These are phyloP conservation scores for Eulithis prunata DNA, from an alignment of 2,888 invertebrate species.

Conservation along the genomic window DNA sequence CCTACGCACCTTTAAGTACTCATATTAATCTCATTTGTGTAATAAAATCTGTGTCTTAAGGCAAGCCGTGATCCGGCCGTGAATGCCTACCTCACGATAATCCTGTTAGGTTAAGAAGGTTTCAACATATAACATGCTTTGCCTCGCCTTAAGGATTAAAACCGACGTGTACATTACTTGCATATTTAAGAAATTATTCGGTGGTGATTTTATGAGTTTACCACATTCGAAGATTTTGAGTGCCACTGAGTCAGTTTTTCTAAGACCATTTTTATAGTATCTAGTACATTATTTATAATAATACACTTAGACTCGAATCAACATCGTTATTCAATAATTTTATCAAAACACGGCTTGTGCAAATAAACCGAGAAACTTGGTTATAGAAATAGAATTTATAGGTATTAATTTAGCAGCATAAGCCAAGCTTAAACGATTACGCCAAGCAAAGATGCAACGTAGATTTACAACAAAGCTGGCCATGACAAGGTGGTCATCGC, in stretches of 20 bases:
- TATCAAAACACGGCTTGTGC: constrained; percentile 14
- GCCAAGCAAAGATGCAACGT: constrained; percentile 79
- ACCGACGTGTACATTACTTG: constrained; percentile 74
- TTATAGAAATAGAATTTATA: constrained; percentile 60
- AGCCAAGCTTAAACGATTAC: constrained; percentile 77
- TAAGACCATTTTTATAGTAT: too few relatives aligned
- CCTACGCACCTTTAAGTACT: constrained; percentile 58
- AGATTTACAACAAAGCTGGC: constrained; percentile 78
- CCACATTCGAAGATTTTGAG: constrained; percentile 7
- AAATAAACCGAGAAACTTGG: constrained; percentile 20
- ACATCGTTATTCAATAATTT: constrained; percentile 28
- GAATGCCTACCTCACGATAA: constrained; percentile 86
- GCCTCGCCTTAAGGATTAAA: constrained; percentile 88
- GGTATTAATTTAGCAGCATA: constrained; percentile 72
- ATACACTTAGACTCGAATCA: neutral
- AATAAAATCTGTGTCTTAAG: constrained; percentile 84
- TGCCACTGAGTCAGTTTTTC: too few relatives aligned
- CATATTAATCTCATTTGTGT: constrained; percentile 83
- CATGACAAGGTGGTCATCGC: constrained; percentile 84
- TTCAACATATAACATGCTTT: constrained; percentile 89
- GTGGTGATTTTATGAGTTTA: constrained; percentile 29
- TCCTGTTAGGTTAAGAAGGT: constrained; percentile 90
- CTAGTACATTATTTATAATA: neutral
- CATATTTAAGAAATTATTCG: constrained; percentile 43
- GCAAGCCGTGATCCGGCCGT: constrained; percentile 83